Conservation (phyloP, 2,888 invertebrate genomes). For the Parapristionchus giblindavisi region DNA sequence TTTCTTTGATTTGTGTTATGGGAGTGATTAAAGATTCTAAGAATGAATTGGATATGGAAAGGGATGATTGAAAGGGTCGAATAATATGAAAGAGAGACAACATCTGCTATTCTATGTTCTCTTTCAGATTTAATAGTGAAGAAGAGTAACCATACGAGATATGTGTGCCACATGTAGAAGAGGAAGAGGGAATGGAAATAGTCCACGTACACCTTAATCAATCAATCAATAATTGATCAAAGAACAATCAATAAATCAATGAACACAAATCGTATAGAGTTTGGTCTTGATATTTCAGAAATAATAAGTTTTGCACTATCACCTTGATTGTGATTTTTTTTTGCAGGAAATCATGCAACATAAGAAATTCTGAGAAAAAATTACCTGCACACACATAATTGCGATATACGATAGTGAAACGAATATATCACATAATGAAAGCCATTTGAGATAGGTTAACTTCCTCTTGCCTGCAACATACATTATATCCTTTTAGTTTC, state of each 20-base stretch:
- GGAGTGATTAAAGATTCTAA: no score
- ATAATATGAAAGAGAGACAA: not conserved
- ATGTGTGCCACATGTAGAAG: slow-evolving; percentile 61
- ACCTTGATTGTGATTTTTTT: no score
- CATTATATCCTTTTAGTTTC: no score
- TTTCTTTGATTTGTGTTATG: not conserved
- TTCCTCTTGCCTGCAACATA: slow-evolving; percentile 48
- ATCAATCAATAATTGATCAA: no score
- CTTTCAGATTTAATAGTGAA: not conserved
- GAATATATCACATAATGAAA: slow-evolving; percentile 63
- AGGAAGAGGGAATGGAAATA: slow-evolving; percentile 58
- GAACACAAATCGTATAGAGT: no score
- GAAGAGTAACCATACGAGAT: not conserved
- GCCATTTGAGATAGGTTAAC: slow-evolving; percentile 62
- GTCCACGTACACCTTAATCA: slow-evolving; percentile 56
- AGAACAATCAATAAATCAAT: no score
- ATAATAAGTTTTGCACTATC: no score
- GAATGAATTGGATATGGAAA: no score
- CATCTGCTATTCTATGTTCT: not conserved
- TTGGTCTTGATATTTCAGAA: no score
- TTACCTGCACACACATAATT: slow-evolving; percentile 61
- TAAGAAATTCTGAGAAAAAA: no score
- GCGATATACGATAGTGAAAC: slow-evolving; percentile 62
- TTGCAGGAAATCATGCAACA: no score
- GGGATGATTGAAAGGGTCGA: no score